These are phyloP conservation scores for Myrmophylax atrothorax DNA, from an alignment of 2,113 vertebrate species.

Conservation along the genomic window DNA sequence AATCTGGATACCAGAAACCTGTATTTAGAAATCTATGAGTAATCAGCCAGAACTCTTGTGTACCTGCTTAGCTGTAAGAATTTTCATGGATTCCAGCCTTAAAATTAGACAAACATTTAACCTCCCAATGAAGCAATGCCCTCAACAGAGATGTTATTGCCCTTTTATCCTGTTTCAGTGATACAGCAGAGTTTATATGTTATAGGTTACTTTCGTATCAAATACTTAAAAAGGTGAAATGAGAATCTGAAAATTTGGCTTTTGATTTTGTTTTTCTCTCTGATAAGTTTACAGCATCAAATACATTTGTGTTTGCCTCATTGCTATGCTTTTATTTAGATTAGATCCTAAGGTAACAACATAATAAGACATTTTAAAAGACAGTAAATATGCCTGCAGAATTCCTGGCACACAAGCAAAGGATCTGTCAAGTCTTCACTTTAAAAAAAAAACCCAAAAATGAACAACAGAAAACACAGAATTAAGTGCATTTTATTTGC, in stretches of 20 bases:
- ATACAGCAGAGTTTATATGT: not conserved
- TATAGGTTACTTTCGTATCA: not conserved
- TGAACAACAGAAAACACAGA: not conserved
- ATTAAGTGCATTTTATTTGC: slow-evolving; percentile 22
- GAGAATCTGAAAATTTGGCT: not conserved
- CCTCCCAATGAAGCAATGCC: not conserved
- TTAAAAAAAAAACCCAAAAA: not conserved
- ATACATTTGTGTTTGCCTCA: not conserved
- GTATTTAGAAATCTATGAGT: not conserved
- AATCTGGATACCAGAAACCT: not conserved
- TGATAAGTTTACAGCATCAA: not conserved
- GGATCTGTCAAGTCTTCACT: not conserved
- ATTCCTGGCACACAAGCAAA: slow-evolving; percentile 21
- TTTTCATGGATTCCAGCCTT: not conserved
- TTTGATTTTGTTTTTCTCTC: not conserved
- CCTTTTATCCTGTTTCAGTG: not conserved
- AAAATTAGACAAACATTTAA: not conserved
- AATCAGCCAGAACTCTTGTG: not conserved
- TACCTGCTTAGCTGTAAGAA: not conserved
- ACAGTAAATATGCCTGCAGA: not conserved
- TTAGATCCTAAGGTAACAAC: not conserved
- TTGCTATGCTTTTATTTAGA: slow-evolving; percentile 9
- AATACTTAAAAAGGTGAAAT: not conserved
- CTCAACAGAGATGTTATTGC: not conserved
- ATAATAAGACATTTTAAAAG: not conserved